These are phyloP conservation scores for Acleris literana DNA, from an alignment of 2,888 invertebrate genomes.

Conservation along the genomic window DNA sequence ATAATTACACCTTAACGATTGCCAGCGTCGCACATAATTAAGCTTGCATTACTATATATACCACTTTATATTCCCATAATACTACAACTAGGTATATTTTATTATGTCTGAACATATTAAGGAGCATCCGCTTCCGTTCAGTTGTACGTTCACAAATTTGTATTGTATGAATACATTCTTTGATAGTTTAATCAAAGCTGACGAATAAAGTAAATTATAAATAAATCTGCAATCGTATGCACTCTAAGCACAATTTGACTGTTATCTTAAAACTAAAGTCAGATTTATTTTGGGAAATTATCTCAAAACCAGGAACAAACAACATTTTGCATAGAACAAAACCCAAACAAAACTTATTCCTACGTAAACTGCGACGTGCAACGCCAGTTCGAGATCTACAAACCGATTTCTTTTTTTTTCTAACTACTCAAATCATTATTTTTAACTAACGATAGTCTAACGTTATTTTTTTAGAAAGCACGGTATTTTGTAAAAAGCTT, in stretches of 20 bases:
- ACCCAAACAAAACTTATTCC: not conserved
- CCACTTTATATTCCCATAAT: slow-evolving; percentile 1
- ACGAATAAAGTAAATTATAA: not conserved
- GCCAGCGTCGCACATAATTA: slow-evolving; percentile 15
- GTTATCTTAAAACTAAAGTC: not conserved
- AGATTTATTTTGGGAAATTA: not conserved
- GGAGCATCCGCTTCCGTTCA: not conserved
- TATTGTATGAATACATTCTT: not conserved
- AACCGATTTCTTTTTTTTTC: not conserved
- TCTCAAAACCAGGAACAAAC: slow-evolving; percentile 1
- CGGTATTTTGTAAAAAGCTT: not conserved
- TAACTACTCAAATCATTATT: not conserved
- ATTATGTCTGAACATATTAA: slow-evolving; percentile 6
- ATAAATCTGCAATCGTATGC: not conserved
- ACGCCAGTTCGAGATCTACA: not conserved
- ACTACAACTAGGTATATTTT: slow-evolving; percentile 6
- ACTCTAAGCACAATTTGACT: not conserved
- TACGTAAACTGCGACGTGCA: not conserved
- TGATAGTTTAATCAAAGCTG: not conserved
- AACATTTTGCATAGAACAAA: slow-evolving; percentile 10
- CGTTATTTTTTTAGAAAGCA: not conserved
- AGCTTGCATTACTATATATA: slow-evolving; percentile 17
- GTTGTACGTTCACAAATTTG: not conserved
- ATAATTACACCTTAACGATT: slow-evolving; percentile 31
- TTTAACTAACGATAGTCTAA: not conserved